A percentile compares a stretch with the other conserved stretches of the same genome.
phyloP scores from a whole-genome alignment of 1,140 invertebrate species.

The Zeugodacus cucurbitae region DNA sequence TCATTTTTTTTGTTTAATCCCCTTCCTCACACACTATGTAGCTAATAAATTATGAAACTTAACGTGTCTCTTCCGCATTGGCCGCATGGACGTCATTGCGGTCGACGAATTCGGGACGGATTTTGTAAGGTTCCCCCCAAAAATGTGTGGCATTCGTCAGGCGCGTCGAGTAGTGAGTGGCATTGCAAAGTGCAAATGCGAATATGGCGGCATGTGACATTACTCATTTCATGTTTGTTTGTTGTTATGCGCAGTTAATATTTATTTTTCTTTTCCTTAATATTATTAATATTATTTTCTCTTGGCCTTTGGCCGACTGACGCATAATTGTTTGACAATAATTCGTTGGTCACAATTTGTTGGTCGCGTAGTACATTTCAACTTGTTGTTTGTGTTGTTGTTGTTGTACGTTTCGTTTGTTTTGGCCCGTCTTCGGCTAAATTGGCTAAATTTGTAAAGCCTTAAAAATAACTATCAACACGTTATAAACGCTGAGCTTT shows the following conservation, averaged over 20 bases:
- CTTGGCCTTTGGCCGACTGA: neutral
- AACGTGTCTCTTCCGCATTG: constrained; percentile 18
- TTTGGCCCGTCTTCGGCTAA: neutral
- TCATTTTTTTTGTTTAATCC: neutral
- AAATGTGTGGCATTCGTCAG: neutral
- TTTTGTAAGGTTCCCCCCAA: neutral
- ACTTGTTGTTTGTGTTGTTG: neutral
- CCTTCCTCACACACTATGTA: neutral
- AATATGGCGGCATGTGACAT: neutral
- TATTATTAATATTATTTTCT: neutral
- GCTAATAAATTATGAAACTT: constrained; percentile 35
- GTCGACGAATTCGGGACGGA: neutral
- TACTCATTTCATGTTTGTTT: neutral
- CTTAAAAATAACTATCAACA: neutral
- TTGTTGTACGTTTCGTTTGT: neutral
- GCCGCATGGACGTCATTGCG: neutral
- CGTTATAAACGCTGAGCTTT: neutral
- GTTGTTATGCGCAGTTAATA: neutral
- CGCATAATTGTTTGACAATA: neutral
- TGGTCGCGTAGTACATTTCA: neutral
- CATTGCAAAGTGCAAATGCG: neutral
- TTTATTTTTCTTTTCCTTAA: neutral
- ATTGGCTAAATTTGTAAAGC: neutral
- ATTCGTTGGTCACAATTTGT: neutral
- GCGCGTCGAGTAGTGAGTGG: neutral